Conservation (phyloP, 2,113 vertebrate species). For the Corythaixoides concolor region DNA sequence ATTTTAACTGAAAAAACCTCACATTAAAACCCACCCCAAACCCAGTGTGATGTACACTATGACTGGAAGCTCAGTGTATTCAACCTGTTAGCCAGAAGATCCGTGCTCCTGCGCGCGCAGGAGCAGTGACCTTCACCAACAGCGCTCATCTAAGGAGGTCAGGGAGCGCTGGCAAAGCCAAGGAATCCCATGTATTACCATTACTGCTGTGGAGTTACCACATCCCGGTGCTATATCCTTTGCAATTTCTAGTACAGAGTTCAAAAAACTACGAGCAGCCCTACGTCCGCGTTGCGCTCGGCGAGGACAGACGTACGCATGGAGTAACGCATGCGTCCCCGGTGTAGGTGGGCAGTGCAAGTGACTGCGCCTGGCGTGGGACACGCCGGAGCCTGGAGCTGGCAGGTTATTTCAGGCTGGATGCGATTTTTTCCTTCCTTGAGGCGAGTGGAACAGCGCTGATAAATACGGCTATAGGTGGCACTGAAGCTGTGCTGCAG, state of each 20-base stretch:
- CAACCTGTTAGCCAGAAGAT: neutral
- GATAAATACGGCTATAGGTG: neutral
- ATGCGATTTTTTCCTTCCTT: neutral
- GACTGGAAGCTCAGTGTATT: neutral
- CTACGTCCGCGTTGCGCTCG: rapidly evolving
- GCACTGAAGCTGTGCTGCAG: neutral
- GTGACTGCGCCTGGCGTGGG: neutral
- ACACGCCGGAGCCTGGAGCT: neutral
- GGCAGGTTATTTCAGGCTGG: constrained; percentile 35
- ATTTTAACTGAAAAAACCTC: neutral
- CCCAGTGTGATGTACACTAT: no score
- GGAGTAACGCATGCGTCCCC: neutral
- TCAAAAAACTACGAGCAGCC: neutral
- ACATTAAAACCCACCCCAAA: neutral
- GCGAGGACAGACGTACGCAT: neutral
- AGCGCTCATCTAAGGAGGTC: neutral
- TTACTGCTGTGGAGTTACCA: neutral
- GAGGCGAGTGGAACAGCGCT: neutral
- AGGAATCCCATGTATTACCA: rapidly evolving
- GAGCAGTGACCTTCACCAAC: neutral
- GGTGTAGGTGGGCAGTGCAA: neutral
- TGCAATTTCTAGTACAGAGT: neutral
- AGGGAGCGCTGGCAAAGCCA: rapidly evolving
- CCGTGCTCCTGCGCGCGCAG: neutral
- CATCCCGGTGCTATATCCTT: neutral